phyloP scores from a whole-genome alignment of 2,113 vertebrate genomes.

The Cricetomys ansorgei region DNA sequence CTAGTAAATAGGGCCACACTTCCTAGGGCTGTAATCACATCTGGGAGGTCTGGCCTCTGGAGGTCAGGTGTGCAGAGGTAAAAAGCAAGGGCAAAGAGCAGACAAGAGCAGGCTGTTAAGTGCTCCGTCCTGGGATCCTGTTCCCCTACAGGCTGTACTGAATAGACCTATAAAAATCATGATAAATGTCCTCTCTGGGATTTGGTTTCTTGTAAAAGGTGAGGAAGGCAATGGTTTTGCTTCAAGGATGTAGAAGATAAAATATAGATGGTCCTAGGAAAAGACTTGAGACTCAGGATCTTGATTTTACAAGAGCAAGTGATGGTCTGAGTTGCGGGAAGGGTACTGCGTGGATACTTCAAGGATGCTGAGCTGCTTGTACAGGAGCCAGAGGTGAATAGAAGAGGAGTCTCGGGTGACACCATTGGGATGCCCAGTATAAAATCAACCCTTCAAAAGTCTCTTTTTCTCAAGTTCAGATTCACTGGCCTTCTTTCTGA shows the following conservation, averaged over 20 bases:
- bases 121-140: neutral
- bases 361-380: neutral
- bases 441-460: neutral
- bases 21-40: neutral
- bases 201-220: slow-evolving; percentile 52
- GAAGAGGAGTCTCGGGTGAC: neutral
- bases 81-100: neutral
- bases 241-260: slow-evolving; percentile 44
- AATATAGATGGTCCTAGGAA: slow-evolving; percentile 19
- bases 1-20: neutral
- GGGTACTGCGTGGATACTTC: neutral
- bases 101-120: neutral
- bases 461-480: slow-evolving; percentile 23
- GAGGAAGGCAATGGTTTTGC: slow-evolving; percentile 29
- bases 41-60: neutral
- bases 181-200: slow-evolving; percentile 21
- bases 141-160: neutral
- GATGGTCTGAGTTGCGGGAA: neutral
- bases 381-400: neutral
- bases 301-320: neutral
- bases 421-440: neutral
- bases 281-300: neutral
- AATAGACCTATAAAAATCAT: slow-evolving; percentile 48
- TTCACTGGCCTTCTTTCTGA: neutral
- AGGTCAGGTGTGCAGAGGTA: slow-evolving; percentile 12